phyloP scores from a whole-genome alignment of 2,888 invertebrate genomes.

The Therioaphis trifolii region DNA sequence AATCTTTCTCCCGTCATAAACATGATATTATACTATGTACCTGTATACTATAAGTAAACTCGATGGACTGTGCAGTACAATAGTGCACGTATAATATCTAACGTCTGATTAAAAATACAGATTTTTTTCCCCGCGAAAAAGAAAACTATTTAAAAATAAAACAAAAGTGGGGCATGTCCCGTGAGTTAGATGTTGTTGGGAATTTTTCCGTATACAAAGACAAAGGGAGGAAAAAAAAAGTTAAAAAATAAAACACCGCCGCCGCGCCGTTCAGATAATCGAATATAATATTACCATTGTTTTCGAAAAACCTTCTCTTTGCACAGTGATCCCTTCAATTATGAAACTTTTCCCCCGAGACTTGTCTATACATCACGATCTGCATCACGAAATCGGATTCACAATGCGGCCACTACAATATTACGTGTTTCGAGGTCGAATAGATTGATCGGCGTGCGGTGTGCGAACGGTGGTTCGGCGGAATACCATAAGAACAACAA shows the following conservation, averaged over 20 bases:
- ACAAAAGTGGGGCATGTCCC: background rate
- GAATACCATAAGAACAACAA: background rate
- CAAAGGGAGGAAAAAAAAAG: background rate
- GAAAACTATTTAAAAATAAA: background rate
- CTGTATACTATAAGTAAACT: background rate
- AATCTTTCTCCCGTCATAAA: background rate
- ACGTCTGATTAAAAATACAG: background rate
- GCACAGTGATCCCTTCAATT: slow-evolving; percentile 9
- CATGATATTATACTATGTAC: background rate
- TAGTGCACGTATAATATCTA: background rate
- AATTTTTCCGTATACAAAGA: background rate
- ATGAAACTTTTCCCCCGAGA: slow-evolving; percentile 18
- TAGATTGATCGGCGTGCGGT: background rate
- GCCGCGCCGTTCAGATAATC: background rate
- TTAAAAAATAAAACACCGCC: background rate
- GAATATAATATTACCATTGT: background rate
- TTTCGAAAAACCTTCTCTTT: background rate
- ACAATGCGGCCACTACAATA: background rate
- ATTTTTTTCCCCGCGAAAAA: background rate
- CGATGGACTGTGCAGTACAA: background rate
- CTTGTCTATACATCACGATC: background rate
- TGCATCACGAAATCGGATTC: slow-evolving; percentile 17
- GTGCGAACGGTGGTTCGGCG: background rate
- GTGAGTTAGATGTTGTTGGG: background rate
- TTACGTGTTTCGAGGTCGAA: background rate